Evolutionary conservation across 1,140 invertebrate genomes (phyloP), one percentile per base, ranked within the genome.

Genomic region (Zophobas morio): DNA sequence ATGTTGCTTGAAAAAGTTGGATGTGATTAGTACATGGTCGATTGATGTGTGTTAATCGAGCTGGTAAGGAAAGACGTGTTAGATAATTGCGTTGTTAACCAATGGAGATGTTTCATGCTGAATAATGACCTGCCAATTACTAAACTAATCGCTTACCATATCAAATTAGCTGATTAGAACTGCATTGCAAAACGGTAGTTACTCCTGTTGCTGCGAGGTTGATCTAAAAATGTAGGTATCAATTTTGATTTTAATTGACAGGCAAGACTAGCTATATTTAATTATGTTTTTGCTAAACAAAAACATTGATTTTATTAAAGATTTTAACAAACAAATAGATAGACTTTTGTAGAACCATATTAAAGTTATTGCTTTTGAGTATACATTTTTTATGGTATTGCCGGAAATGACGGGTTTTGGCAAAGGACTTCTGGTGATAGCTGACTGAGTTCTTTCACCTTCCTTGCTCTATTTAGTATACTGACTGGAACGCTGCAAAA

Each of bases 111-210:
- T 66, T 66, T 66, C 60, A 66, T 66, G 60, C 42, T 66, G 60
- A 66, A n/a, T 66, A 66, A 66, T 39, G 60, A 66, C 60, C 60
- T 66, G 60, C 42, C 60, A 66, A 66, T 66, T 66, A 66, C 60
- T 46, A 66, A 66, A 66, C 60, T 66, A 66, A 66, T 66, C 60
- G 60, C 60, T 60, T 42, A 66, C 60, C 60, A 66, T 46, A 66
- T 66, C 60, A 66, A 66, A 66, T 66, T 39, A 66, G 42, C 37
- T 66, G 60, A 66, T 66, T 66, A 66, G 60, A 66, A 34, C 33
- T 66, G 60, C 60, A 66, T 39, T 40, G 39, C 60, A 66, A 42
- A 42, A 47, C 35, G 39, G 60, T 42, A 66, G 42, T 66, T 66
- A 42, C 60, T 37, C 57, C 8, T 1, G 5, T 34, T 63, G 34